phyloP scores from a whole-genome alignment of 2,797 vertebrate species.

The Rhabdophis nuchalis region DNA sequence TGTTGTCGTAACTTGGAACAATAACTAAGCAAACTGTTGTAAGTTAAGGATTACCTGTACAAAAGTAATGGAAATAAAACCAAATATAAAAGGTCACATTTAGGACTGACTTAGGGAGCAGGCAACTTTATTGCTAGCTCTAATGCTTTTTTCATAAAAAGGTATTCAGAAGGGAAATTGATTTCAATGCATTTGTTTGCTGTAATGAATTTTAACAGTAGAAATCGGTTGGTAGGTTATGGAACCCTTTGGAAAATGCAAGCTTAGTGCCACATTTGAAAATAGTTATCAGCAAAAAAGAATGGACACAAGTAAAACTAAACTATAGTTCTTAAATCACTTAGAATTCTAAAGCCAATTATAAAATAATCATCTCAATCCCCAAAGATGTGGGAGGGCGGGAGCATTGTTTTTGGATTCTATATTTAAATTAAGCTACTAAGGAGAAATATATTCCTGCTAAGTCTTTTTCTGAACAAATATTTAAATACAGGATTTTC shows the following conservation, averaged over 20 bases:
- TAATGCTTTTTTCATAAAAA: not conserved
- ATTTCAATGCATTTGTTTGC: not conserved
- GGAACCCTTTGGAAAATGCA: not conserved
- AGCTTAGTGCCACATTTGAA: not conserved
- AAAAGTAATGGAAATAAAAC: not conserved
- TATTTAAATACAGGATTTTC: not conserved
- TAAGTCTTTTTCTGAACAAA: not conserved
- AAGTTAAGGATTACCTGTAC: not conserved
- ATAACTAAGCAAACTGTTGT: not conserved
- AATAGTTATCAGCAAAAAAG: not conserved
- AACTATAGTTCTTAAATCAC: not conserved
- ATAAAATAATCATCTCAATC: not conserved
- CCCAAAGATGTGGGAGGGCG: not conserved
- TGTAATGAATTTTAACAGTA: not conserved
- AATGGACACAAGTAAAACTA: not conserved
- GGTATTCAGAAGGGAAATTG: not conserved
- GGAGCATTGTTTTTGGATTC: not conserved
- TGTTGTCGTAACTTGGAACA: not conserved
- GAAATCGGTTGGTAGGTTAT: not conserved
- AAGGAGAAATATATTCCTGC: not conserved
- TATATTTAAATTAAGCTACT: not conserved
- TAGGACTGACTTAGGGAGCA: not conserved
- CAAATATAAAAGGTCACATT: not conserved
- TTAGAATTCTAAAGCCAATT: not conserved
- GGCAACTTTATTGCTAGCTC: not conserved